A percentile compares a stretch with the other conserved stretches of the same genome.
These are phyloP conservation scores for Tanytarsus gracilentus DNA, from an alignment of 2,888 invertebrate genomes.

Conservation along the genomic window DNA sequence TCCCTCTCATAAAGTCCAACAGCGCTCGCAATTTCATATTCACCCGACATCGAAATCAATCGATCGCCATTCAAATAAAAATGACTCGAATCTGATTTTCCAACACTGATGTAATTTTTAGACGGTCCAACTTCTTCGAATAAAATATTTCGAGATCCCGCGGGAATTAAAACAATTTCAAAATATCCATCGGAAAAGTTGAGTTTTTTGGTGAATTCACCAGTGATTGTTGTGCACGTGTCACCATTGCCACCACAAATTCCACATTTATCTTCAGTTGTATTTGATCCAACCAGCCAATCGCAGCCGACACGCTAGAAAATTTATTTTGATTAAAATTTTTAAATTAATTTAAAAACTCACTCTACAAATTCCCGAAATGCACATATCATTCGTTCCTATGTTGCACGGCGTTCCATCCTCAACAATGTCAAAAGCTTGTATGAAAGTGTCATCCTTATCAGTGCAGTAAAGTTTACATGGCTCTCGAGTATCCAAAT, in stretches of 20 bases:
- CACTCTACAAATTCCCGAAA: slow-evolving; percentile 65
- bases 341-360: slow-evolving; percentile 32
- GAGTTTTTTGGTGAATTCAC: slow-evolving; percentile 48
- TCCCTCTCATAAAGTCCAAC: slow-evolving; percentile 70
- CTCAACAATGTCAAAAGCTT: slow-evolving; percentile 63
- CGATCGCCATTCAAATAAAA: slow-evolving; percentile 72
- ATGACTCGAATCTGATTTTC: slow-evolving; percentile 55
- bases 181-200: slow-evolving; percentile 51
- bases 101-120: slow-evolving; percentile 71
- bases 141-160: slow-evolving; percentile 67
- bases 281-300: slow-evolving; percentile 72
- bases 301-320: slow-evolving; percentile 84
- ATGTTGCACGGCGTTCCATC: slow-evolving; percentile 81
- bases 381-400: slow-evolving; percentile 76
- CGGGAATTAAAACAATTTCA: slow-evolving; percentile 60
- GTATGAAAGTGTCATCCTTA: slow-evolving; percentile 61
- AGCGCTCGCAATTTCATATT: slow-evolving; percentile 72
- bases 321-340: slow-evolving; percentile 37
- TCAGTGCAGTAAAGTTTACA: slow-evolving; percentile 79
- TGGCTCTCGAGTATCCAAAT: slow-evolving; percentile 50
- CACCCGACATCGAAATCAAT: slow-evolving; percentile 65
- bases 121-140: slow-evolving; percentile 67
- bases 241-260: slow-evolving; percentile 77
- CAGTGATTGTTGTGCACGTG: slow-evolving; percentile 62
- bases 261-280: slow-evolving; percentile 76